A percentile compares a stretch with the other conserved stretches of the same genome.
Evolutionary conservation across 2,888 invertebrate genomes (phyloP).

Genomic region (Suillia variegata): DNA sequence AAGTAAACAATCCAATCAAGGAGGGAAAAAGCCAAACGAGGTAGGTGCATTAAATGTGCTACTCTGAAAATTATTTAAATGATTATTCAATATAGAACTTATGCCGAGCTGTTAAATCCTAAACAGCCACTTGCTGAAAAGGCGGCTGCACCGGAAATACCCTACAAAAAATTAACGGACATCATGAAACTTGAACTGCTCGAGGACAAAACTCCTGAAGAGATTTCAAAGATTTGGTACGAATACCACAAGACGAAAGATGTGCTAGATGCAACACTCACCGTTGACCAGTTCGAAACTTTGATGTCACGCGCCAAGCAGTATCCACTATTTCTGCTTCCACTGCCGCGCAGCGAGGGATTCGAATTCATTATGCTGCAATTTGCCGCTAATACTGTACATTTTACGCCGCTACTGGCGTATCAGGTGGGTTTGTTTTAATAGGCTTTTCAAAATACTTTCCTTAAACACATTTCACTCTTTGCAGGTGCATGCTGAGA

Average conservation of each 20-base stretch:
- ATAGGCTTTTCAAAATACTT: neutral
- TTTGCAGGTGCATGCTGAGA: slow-evolving; percentile 77
- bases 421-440: slow-evolving; percentile 74
- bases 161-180: slow-evolving; percentile 66
- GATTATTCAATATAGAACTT: slow-evolving; percentile 63
- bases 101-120: slow-evolving; percentile 70
- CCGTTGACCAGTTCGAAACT: slow-evolving; percentile 66
- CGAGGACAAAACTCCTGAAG: slow-evolving; percentile 71
- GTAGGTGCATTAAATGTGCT: slow-evolving; percentile 27
- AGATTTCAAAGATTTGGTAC: slow-evolving; percentile 79
- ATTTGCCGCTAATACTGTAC: slow-evolving; percentile 72
- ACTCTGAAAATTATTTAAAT: neutral
- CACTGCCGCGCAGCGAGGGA: slow-evolving; percentile 80
- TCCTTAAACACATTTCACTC: neutral
- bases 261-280: slow-evolving; percentile 76
- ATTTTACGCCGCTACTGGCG: slow-evolving; percentile 83
- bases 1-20: slow-evolving; percentile 52
- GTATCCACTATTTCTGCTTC: slow-evolving; percentile 77
- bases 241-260: slow-evolving; percentile 80
- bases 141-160: slow-evolving; percentile 47
- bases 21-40: slow-evolving; percentile 50
- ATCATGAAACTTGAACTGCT: slow-evolving; percentile 81
- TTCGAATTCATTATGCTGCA: slow-evolving; percentile 87
- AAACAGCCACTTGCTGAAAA: slow-evolving; percentile 62
- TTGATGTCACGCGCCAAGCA: slow-evolving; percentile 66